Evolutionary conservation across 2,888 invertebrate genomes (phyloP), one percentile per base, ranked within the genome.

Genomic region (Rhopalosiphum nymphaeae): DNA sequence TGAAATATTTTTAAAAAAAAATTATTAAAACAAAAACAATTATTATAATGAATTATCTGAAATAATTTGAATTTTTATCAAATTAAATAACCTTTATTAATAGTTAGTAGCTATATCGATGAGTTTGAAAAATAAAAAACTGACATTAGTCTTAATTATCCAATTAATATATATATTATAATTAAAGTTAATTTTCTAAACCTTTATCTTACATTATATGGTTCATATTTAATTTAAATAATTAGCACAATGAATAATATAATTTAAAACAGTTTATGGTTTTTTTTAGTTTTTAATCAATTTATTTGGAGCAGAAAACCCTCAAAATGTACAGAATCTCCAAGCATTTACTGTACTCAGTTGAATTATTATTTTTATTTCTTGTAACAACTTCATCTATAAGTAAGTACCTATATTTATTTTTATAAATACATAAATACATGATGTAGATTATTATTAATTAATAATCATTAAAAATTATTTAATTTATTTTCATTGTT

Each of bases 391-490:
- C 90, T 67, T 42, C 85, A 42, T 94, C 94, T 61, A 90, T 90
- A 91, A 94, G 94, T 94, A 94, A 94, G 94, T 92, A 88, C 36
- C n/a, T n/a, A 44, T 0, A 61, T 46, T 56, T 16, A 86, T 46
- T n/a, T 46, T 86, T 25, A n/a, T 36, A 67, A 36, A 16, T 4
- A n/a, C 61, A 3, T n/a, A 29, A 61, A n/a, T 26, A 10, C 11
- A 3, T 29, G 11, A 61, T 61, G 29, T 61, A 29, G 29, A 61
- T 61, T 61, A 29, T 46, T 46, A 46, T 46, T 46, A 46, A 46
- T 46, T 46, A 46, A 61, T 29, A 61, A 61, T 61, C 29, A 11
- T 61, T 29, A 61, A 61, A 11, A 29, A n/a, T n/a, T 9, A 57
- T 25, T 26, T 26, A 7, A 57, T 57, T 57, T 57, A 53, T 49